Evolutionary conservation across 1,140 invertebrate genomes (phyloP), one percentile per base, ranked within the genome.

Genomic region (Pseudomyrmex dendroicus): DNA sequence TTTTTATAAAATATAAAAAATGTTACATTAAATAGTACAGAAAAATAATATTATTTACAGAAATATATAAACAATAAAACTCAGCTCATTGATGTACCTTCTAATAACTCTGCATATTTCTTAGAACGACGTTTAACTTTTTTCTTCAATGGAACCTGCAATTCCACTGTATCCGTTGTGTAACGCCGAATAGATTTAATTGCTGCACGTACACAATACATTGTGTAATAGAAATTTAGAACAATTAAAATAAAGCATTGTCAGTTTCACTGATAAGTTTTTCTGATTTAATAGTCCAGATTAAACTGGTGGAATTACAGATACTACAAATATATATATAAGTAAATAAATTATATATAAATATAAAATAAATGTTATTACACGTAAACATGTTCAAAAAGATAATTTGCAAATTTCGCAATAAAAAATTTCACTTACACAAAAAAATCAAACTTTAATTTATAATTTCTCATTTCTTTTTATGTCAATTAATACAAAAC

Each of bases 31-130:
- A 35, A 35, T 7, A 7, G 5, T 35, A 35, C 5, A 35, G 5
- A 35, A 35, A 35, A 35, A 35, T 35, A 35, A 35, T 35, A 35
- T 35, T 22, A 35, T 7, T 7, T 2, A 35, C 5, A 35, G 5
- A 35, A 35, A 35, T 35, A 35, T 0, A 35, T 35, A 35, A 35
- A 35, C 0, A 35, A 35, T 35, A 35, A 35, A 35, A 35, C 0
- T 35, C 35, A 35, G 35, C 4, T 35, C 68, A 61, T 61, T 17
- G 83, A 70, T 84, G 86, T 93, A 95, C 95, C 95, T 93, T 95
- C 93, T 73, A 95, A 83, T 52, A 95, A 82, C 73, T 95, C 95
- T 8, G 93, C 91, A 91, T 94, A 95, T 77, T 94, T 94, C 84
- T 93, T 95, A 2, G 44, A 73, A 35, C 63, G 92, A 72, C 83